phyloP scores from a whole-genome alignment of 30 jellyfish, hydroid and myxozoan genomes.

The Hydractinia echinata region DNA sequence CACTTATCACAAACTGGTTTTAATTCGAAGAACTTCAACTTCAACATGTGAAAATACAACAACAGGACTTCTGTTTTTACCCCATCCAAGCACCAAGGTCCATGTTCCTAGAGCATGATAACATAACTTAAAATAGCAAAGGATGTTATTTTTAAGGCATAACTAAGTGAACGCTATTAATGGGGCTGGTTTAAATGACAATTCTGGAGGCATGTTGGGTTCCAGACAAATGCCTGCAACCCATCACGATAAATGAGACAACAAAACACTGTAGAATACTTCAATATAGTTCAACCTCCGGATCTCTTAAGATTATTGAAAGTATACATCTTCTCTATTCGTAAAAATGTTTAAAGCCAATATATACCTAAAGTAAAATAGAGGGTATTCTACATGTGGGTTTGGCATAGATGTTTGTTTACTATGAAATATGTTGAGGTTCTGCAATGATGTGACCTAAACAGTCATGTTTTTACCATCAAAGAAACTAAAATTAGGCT shows the following conservation, averaged over 20 bases:
- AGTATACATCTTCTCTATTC: constrained; percentile 23
- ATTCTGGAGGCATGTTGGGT: background rate
- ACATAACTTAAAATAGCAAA: background rate
- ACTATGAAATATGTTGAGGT: too few species aligned
- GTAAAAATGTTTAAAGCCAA: constrained; percentile 16
- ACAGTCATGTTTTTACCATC: too few species aligned
- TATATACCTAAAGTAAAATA: background rate
- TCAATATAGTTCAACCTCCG: background rate
- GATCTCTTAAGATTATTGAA: constrained; percentile 5
- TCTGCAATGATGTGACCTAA: too few species aligned
- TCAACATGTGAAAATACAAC: too few species aligned
- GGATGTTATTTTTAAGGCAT: background rate
- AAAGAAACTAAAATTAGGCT: too few species aligned
- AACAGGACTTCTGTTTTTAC: background rate
- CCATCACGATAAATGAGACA: too few species aligned
- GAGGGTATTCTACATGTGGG: background rate
- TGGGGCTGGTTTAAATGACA: background rate
- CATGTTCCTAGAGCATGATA: constrained; percentile 11
- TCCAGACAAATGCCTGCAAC: too few species aligned
- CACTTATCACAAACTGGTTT: too few species aligned
- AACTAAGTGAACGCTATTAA: background rate
- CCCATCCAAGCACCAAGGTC: constrained; percentile 20
- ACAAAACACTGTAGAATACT: background rate
- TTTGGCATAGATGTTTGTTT: too few species aligned
- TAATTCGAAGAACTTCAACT: too few species aligned